Evolutionary conservation across 2,888 invertebrate genomes (phyloP).

Genomic region (Drosophila robusta): DNA sequence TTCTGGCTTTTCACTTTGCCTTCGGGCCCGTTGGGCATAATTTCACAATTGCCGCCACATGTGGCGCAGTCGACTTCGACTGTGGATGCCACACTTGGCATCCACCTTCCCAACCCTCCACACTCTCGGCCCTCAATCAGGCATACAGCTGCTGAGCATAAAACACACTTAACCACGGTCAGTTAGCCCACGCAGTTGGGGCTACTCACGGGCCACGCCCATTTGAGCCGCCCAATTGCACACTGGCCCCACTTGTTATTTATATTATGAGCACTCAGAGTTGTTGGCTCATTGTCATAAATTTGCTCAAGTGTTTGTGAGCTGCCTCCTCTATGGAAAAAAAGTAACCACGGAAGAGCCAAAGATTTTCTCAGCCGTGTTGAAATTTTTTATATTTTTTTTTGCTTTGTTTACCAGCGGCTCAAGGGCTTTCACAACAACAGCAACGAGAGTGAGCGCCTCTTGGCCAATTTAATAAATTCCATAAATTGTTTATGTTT

Average conservation of each 20-base stretch:
- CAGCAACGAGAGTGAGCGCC: constrained; percentile 52
- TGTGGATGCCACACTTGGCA: constrained; percentile 25
- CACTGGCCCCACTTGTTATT: constrained; percentile 74
- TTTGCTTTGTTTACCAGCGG: constrained; percentile 39
- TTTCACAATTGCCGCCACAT: constrained; percentile 81
- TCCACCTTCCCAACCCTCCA: not conserved
- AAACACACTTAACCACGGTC: constrained; percentile 72
- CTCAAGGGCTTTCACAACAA: constrained; percentile 53
- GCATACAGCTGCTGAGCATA: constrained; percentile 53
- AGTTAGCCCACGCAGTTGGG: constrained; percentile 56
- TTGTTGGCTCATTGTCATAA: constrained; percentile 79
- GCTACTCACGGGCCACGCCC: constrained; percentile 50
- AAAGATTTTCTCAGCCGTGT: constrained; percentile 56
- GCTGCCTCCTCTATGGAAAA: constrained; percentile 34
- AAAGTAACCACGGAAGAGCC: constrained; percentile 16
- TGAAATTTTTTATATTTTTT: constrained; percentile 27
- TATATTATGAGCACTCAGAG: constrained; percentile 79
- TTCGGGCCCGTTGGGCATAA: constrained; percentile 77
- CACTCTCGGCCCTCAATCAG: constrained; percentile 55
- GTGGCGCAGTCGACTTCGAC: constrained; percentile 45
- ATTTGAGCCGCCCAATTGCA: constrained; percentile 41
- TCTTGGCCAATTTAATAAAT: constrained; percentile 81
- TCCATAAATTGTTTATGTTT: constrained; percentile 79
- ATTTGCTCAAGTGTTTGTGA: constrained; percentile 75
- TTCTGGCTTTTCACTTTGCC: constrained; percentile 48